A percentile compares a stretch with the other conserved stretches of the same genome.
phyloP scores from a whole-genome alignment of 1,140 invertebrate species.

The Drosophila oshimai region DNA sequence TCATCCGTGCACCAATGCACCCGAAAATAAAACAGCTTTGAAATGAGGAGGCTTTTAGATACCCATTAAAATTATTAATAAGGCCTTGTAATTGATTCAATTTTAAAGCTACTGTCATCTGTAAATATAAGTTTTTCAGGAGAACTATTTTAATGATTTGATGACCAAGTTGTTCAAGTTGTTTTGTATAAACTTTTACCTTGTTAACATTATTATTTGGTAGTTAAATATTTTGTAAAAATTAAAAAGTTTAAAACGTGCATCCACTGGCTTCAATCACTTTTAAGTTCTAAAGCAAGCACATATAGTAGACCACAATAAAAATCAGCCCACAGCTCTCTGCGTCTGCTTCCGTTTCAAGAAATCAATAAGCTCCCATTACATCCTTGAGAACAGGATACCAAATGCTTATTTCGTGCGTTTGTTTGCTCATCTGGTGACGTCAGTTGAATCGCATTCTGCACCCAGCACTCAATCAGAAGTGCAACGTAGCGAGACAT shows the following conservation, averaged over 20 bases:
- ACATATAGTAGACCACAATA: too few relatives aligned
- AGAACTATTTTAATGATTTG: too few relatives aligned
- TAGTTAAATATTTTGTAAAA: too few relatives aligned
- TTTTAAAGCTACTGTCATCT: too few relatives aligned
- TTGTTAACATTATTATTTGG: too few relatives aligned
- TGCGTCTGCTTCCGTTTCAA: neutral
- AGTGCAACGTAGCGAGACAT: slow-evolving; percentile 60
- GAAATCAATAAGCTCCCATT: neutral
- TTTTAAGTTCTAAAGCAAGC: neutral
- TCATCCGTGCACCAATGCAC: slow-evolving; percentile 21
- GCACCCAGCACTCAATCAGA: slow-evolving; percentile 39
- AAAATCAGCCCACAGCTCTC: neutral
- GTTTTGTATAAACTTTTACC: too few relatives aligned
- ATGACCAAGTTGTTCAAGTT: too few relatives aligned
- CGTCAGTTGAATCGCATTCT: slow-evolving; percentile 26
- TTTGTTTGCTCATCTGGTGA: slow-evolving; percentile 45
- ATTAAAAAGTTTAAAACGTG: too few relatives aligned
- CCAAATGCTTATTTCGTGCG: slow-evolving; percentile 15
- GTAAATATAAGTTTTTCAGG: too few relatives aligned
- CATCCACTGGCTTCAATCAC: too few relatives aligned
- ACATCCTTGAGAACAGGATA: neutral
- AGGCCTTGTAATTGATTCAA: too few relatives aligned
- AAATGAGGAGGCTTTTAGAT: neutral
- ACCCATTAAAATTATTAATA: neutral
- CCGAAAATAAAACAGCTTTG: neutral